A percentile compares a stretch with the other conserved stretches of the same genome.
Conservation (phyloP, 2,888 invertebrate species). For the Bibio marci region DNA sequence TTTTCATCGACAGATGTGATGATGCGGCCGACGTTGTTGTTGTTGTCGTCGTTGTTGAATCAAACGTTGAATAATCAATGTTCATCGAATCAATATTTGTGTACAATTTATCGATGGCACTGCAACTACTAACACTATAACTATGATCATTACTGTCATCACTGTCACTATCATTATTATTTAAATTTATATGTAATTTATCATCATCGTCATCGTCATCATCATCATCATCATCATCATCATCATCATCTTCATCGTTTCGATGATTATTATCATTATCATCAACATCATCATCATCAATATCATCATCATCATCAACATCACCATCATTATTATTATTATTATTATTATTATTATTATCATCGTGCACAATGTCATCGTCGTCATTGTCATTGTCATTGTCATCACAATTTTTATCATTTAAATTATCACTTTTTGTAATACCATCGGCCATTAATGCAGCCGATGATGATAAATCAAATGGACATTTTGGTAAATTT, state of each 20-base stretch:
- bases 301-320: slow-evolving; percentile 5
- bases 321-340: slow-evolving; percentile 2
- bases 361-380: slow-evolving; percentile 1
- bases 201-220: background rate
- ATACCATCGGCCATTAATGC: no score
- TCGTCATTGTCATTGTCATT: background rate
- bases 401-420: no score
- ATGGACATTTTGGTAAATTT: background rate
- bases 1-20: no score
- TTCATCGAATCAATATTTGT: no score
- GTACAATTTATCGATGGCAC: no score
- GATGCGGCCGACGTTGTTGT: no score
- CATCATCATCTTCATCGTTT: background rate
- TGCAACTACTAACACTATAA: background rate
- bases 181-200: background rate
- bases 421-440: no score
- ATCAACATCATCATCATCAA: background rate
- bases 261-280: background rate
- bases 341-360: slow-evolving; percentile 4
- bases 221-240: slow-evolving; percentile 1
- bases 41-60: no score
- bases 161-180: background rate
- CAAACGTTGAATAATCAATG: no score
- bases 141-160: slow-evolving; percentile 1
- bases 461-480: no score